Base-by-base conservation (phyloP, 2,113 vertebrate species). In the Leuciscus idus region DNA sequence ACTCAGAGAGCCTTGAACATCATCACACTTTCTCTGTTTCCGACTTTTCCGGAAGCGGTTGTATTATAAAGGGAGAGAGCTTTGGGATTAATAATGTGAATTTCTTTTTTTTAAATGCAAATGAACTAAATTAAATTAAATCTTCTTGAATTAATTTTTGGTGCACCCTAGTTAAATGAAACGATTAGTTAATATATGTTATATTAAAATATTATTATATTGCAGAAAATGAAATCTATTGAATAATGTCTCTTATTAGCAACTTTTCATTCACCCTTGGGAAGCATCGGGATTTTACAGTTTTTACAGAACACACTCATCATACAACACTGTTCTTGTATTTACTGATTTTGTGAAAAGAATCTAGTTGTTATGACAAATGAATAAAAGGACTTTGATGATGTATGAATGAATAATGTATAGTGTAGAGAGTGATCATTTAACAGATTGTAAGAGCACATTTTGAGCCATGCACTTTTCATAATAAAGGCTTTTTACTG, bases 1-100 rank as follows among this genome's bases (percentile, higher is more conserved):
- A 0, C 89, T 94, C 55, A 52, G 17, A 4, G 36, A n/a, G 46
- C 15, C 6, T 21, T 75, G 3, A 75, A n/a, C 11, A 73, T n/a
- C 36, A n/a, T 2, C 8, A 23, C 15, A 1, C 2, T 33, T 68
- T 13, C 13, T 21, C 55, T 0, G 36, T 36, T 50, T 17, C 26
- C 17, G 9, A 2, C 7, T 6, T 39, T 52, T 30, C 26, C 19
- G 4, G 46, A 30, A 76, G 48, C 66, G 8, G 2, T 55, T 36
- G 28, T 8, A 10, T 15, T 13, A 21, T 5, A 3, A 46, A 62
- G 13, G 6, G 6, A n/a, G 4, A 77, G 8, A 39, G 12, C 55
- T 66, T 61, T 39, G 23, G 6, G 17, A n/a, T 81, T 17, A 23
- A 66, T 68, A 82, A 68, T 82, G 80, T 82, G 80, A 82, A 70